These are phyloP conservation scores for Leucophora obtusa DNA, from an alignment of 2,888 invertebrate species.

Conservation along the genomic window DNA sequence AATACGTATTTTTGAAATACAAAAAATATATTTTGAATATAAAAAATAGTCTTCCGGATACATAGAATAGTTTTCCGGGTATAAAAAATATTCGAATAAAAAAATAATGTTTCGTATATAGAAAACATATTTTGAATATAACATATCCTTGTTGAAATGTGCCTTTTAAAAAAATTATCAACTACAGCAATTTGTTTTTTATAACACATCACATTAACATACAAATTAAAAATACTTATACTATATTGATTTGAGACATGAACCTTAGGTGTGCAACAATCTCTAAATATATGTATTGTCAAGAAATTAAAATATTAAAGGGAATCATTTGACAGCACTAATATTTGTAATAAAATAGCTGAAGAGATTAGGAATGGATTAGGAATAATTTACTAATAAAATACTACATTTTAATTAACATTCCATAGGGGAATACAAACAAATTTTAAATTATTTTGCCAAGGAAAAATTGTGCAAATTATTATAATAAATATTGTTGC, in stretches of 20 bases:
- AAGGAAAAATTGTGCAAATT: background rate
- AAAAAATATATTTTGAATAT: too few relatives aligned
- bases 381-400: conserved; percentile 22
- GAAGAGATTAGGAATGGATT: conserved; percentile 1
- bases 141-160: background rate
- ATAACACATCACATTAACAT: conserved; percentile 38
- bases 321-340: conserved; percentile 41
- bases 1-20: too few relatives aligned
- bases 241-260: conserved; percentile 30
- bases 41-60: too few relatives aligned
- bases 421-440: conserved; percentile 22
- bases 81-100: too few relatives aligned
- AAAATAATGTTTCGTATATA: too few relatives aligned
- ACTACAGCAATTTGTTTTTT: conserved; percentile 47
- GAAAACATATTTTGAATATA: too few relatives aligned
- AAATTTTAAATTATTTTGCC: conserved; percentile 7
- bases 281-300: conserved; percentile 1
- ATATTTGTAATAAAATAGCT: conserved; percentile 42
- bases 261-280: conserved; percentile 58
- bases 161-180: conserved; percentile 3
- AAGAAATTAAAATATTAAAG: background rate
- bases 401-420: conserved; percentile 34
- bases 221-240: conserved; percentile 42
- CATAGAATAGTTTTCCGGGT: too few relatives aligned
- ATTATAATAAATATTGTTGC: conserved; percentile 42